These are phyloP conservation scores for Malurus leucopterus DNA, from an alignment of 2,797 vertebrate species.

Conservation along the genomic window DNA sequence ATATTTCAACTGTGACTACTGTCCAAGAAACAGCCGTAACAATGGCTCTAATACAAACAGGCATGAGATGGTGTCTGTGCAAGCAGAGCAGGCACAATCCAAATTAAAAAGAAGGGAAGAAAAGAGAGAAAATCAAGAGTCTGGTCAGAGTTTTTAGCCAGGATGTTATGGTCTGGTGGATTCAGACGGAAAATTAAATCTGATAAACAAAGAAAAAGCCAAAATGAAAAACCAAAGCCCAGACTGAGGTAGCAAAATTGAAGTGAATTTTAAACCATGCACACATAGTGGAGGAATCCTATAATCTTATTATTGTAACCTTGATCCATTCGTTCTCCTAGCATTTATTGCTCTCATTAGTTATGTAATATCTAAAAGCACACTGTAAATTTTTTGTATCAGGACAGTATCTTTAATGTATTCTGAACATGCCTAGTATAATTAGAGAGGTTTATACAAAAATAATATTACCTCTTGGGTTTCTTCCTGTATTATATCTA, in stretches of 20 bases:
- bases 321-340: not conserved
- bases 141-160: not conserved
- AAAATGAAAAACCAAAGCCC: conserved; percentile 19
- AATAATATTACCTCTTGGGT: conserved; percentile 10
- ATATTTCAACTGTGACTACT: not conserved
- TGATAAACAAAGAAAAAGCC: not conserved
- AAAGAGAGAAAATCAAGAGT: not conserved
- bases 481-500: conserved; percentile 18
- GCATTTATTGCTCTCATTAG: conserved; percentile 40
- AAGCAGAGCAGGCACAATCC: not conserved
- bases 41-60: not conserved
- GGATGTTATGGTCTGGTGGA: not conserved
- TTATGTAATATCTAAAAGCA: conserved; percentile 26
- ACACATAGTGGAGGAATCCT: not conserved
- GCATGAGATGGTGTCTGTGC: not conserved
- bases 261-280: not conserved
- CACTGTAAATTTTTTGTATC: not conserved
- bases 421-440: conserved; percentile 15
- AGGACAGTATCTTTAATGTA: conserved; percentile 19
- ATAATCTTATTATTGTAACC: conserved; percentile 9
- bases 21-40: not conserved
- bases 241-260: not conserved
- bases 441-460: not conserved
- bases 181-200: conserved; percentile 5
- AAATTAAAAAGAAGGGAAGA: not conserved